Percentiles rank a stretch among this genome's conserved stretches.
phyloP scores from a whole-genome alignment of 2,797 vertebrate species.

The Sarcophilus harrisii region DNA sequence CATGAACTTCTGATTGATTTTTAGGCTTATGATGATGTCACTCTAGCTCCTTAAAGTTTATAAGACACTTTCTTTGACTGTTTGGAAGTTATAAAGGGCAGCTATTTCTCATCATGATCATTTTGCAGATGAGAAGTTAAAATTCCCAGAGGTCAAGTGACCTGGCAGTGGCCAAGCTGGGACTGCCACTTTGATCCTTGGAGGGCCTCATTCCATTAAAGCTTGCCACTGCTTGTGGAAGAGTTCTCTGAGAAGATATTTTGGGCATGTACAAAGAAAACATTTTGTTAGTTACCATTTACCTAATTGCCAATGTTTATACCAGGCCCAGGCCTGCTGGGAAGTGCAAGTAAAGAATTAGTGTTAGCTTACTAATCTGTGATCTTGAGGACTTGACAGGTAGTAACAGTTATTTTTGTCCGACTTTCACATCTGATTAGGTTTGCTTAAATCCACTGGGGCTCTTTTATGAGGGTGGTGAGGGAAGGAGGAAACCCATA shows the following conservation, averaged over 20 bases:
- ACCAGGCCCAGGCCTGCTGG: constrained; percentile 28
- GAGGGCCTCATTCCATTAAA: neutral
- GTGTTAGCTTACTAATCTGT: constrained; percentile 29
- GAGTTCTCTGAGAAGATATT: neutral
- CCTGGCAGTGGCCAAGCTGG: neutral
- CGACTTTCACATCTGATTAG: constrained; percentile 36
- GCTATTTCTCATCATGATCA: neutral
- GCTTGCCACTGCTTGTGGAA: neutral
- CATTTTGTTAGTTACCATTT: constrained; percentile 20
- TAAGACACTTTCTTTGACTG: neutral
- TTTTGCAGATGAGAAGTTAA: neutral
- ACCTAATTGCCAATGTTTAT: constrained; percentile 44
- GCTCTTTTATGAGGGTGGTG: constrained; percentile 34
- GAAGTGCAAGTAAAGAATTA: constrained; percentile 34
- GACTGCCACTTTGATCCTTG: neutral
- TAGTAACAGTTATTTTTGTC: constrained; percentile 40
- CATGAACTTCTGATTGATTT: constrained; percentile 35
- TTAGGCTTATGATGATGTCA: constrained; percentile 25
- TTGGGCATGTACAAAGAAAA: constrained; percentile 3
- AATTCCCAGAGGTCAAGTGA: neutral
- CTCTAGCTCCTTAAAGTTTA: constrained; percentile 5
- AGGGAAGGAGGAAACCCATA: constrained; percentile 55
- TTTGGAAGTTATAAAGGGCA: neutral
- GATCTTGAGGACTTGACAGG: constrained; percentile 40
- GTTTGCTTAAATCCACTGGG: constrained; percentile 36